Evolutionary conservation across 2,888 invertebrate genomes (phyloP), one percentile per base, ranked within the genome.

Genomic region (Lasioglossum marginatum): DNA sequence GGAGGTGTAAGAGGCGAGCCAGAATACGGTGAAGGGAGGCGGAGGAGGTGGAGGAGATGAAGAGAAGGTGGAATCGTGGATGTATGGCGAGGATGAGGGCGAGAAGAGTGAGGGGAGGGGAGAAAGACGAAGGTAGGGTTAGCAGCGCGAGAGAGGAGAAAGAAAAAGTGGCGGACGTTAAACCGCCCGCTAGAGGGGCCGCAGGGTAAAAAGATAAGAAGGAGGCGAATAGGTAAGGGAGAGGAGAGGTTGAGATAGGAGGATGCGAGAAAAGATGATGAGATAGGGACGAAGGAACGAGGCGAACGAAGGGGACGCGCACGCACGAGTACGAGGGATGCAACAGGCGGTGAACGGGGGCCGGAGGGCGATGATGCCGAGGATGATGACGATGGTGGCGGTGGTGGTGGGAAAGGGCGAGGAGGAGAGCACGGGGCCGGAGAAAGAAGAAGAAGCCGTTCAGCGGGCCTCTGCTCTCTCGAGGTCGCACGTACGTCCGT

Each of bases 401-500:
- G 27, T 31, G 60, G 14, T 27, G 27, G 60, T 45, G 63, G 79
- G 23, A 71, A 52, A 34, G 78, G 37, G 43, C 60, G 66, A 66
- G 60, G 60, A 63, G 57, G 34, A 70, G 79, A 79, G 78, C 77
- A 82, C 81, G 79, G 71, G 79, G 71, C 75, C 76, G 87, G 85
- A 90, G 77, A 82, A 87, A 87, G 85, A 88, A 86, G 86, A 78
- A 86, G 89, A 87, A 87, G 83, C 78, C 77, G 89, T 87, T 82
- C 74, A 45, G 84, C 82, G 85, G 85, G 87, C 85, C 88, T 75
- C 77, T 89, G 89, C 85, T 88, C 87, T 88, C 88, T 91, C 93
- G 94, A 93, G 94, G 94, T 92, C 94, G 91, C 91, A 89, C 91
- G 91, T 91, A 91, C 92, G 92, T 92, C 92, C 93, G 91, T 94